phyloP scores from a whole-genome alignment of 2,113 vertebrate genomes.

The Poicephalus gulielmi region DNA sequence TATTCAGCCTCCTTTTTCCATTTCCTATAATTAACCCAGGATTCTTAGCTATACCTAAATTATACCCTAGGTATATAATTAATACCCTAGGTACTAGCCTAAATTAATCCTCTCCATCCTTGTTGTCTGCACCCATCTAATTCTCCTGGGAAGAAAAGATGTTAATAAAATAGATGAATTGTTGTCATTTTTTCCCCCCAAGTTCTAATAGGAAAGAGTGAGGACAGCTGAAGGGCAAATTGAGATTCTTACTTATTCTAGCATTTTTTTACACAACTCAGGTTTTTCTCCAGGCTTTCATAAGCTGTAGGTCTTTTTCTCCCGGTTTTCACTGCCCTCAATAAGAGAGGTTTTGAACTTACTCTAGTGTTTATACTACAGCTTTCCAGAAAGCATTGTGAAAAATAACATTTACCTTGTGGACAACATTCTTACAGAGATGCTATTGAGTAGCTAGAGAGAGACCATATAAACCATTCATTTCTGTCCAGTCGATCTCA shows the following conservation, averaged over 20 bases:
- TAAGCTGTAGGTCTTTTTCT: not conserved
- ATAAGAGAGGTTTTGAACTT: not conserved
- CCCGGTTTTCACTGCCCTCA: not conserved
- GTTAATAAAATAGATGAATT: conserved; percentile 56
- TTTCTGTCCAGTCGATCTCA: not conserved
- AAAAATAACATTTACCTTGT: not conserved
- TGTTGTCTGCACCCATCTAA: conserved; percentile 45
- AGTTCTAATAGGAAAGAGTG: conserved; percentile 24
- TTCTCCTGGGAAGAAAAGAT: conserved; percentile 27
- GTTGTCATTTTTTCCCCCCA: not conserved
- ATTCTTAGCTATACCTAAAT: conserved; percentile 53
- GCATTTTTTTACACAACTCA: not conserved
- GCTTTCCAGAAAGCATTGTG: not conserved
- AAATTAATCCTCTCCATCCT: conserved; percentile 48
- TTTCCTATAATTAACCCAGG: conserved; percentile 37
- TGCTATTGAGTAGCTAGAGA: not conserved
- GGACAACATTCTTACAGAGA: not conserved
- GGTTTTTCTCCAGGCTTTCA: not conserved
- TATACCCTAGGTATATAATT: conserved; percentile 55
- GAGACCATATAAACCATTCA: not conserved
- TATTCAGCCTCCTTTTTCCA: conserved; percentile 3
- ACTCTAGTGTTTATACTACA: not conserved
- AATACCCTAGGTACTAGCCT: conserved; percentile 45
- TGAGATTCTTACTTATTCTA: not conserved
- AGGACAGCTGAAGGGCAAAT: conserved; percentile 38